phyloP scores from a whole-genome alignment of 2,113 vertebrate genomes.

The Protobothrops mucrosquamatus region DNA sequence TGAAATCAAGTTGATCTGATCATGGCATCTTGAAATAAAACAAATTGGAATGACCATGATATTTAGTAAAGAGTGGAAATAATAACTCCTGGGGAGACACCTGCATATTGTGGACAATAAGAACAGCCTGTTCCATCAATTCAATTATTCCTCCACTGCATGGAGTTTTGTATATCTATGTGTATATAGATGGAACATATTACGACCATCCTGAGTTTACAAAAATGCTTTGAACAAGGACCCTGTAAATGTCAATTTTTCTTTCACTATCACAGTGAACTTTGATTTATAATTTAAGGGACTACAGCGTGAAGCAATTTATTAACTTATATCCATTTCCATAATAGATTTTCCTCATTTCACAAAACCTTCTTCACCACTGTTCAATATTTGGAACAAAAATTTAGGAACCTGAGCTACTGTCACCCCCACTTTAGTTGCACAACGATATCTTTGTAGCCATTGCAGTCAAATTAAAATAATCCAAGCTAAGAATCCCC shows the following conservation, averaged over 20 bases:
- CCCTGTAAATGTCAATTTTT: not conserved
- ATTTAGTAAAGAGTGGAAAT: not conserved
- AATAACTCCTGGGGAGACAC: not conserved
- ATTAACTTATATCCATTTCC: not conserved
- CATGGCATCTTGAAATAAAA: not conserved
- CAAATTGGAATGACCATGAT: not conserved
- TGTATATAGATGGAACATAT: not conserved
- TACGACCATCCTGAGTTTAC: not conserved
- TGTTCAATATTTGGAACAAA: not conserved
- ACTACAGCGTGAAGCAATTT: not conserved
- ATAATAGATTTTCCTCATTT: not conserved
- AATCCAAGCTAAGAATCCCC: not conserved
- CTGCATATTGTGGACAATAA: not conserved
- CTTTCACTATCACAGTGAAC: not conserved
- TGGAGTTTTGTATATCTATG: not conserved
- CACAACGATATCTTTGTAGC: not conserved
- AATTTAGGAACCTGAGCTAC: not conserved
- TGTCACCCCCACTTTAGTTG: not conserved
- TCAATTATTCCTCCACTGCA: not conserved
- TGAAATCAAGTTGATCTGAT: not conserved
- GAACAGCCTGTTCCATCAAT: not conserved
- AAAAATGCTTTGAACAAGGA: not conserved
- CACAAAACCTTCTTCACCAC: not conserved
- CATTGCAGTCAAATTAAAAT: slow-evolving; percentile 12
- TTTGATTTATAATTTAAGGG: not conserved